A percentile compares a stretch with the other conserved stretches of the same genome.
Conservation (phyloP, 1,140 invertebrate genomes). For the Trichonephila inaurata region DNA sequence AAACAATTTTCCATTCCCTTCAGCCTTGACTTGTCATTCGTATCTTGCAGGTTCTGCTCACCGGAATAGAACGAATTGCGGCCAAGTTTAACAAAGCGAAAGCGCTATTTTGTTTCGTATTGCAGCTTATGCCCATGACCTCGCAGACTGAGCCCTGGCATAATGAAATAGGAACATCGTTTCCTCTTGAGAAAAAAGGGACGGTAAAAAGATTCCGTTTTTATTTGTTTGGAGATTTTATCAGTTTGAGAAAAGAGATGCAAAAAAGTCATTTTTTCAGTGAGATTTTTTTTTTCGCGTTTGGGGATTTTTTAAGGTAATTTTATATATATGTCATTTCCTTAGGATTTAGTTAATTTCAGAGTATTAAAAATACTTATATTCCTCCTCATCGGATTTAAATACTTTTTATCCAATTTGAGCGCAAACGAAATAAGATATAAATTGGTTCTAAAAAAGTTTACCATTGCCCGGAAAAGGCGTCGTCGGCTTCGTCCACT, state of each 20-base stretch:
- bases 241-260: background rate
- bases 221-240: slow-evolving; percentile 54
- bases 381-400: too few relatives aligned
- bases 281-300: background rate
- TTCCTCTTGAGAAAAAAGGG: slow-evolving; percentile 22
- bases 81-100: slow-evolving; percentile 57
- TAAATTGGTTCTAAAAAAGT: too few relatives aligned
- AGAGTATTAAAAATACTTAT: too few relatives aligned
- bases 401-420: too few relatives aligned
- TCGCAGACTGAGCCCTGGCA: slow-evolving; percentile 8
- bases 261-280: background rate
- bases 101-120: slow-evolving; percentile 60
- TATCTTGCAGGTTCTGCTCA: slow-evolving; percentile 63
- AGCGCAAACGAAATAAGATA: too few relatives aligned
- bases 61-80: slow-evolving; percentile 66
- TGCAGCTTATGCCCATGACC: slow-evolving; percentile 53
- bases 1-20: slow-evolving; percentile 69
- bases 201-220: background rate
- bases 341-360: too few relatives aligned
- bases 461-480: too few relatives aligned
- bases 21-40: slow-evolving; percentile 63
- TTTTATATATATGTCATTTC: too few relatives aligned
- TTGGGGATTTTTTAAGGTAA: background rate
- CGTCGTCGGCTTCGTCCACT: too few relatives aligned
- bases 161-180: background rate